Conservation (phyloP, 1,140 invertebrate species). For the Gryllus bimaculatus region DNA sequence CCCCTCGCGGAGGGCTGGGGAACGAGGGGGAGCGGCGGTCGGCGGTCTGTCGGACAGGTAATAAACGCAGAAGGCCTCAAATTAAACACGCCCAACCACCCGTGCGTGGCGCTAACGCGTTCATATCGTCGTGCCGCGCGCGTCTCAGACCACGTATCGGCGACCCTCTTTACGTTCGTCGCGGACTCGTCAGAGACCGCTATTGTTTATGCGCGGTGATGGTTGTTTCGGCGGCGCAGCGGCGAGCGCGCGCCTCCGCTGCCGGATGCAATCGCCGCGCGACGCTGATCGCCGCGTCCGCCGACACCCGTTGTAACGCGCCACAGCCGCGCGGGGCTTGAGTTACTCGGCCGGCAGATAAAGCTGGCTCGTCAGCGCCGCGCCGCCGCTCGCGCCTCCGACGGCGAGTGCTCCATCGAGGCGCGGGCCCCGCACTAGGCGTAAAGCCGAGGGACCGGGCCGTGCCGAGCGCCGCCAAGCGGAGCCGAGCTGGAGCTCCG, state of each 20-base stretch:
- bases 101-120: background rate
- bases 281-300: background rate
- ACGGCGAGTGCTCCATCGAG: background rate
- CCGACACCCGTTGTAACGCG: background rate
- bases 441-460: background rate
- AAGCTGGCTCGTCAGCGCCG: background rate
- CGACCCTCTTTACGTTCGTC: background rate
- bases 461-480: background rate
- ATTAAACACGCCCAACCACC: background rate
- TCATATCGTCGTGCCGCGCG: background rate
- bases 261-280: too few species aligned
- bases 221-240: background rate
- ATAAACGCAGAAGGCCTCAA: background rate
- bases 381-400: background rate
- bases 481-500: background rate
- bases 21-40: background rate
- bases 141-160: background rate
- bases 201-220: background rate
- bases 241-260: too few species aligned
- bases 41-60: background rate
- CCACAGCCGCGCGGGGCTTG: background rate
- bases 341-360: constrained; percentile 2
- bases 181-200: background rate
- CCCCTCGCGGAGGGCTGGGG: background rate
- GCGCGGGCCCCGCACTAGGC: background rate